Evolutionary conservation across 2,113 vertebrate genomes (phyloP).

Genomic region (Sus scrofa): T2T-Sscrofa CM000812.6:82844501-82845000

Average conservation of each 20-base stretch:
- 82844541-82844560: not conserved
- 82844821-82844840: not conserved
- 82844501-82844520: not conserved
- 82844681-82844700: not conserved
- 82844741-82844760: not conserved
- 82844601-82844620: constrained; percentile 19
- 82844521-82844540: not conserved
- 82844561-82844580: not conserved
- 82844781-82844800: not conserved
- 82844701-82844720: not conserved
- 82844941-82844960: not conserved
- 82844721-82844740: not conserved
- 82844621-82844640: not conserved
- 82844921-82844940: not conserved
- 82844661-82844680: not conserved
- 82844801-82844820: not conserved
- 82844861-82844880: not conserved
- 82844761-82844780: not conserved
- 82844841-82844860: not conserved
- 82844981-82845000: not conserved
- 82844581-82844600: constrained; percentile 38
- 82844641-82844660: not conserved
- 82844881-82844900: not conserved
- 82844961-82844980: not conserved
- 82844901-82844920: not conserved